Percentiles rank a stretch among this genome's conserved stretches.
Evolutionary conservation across 2,888 invertebrate species (phyloP).

Genomic region (Eremobia ochroleuca): DNA sequence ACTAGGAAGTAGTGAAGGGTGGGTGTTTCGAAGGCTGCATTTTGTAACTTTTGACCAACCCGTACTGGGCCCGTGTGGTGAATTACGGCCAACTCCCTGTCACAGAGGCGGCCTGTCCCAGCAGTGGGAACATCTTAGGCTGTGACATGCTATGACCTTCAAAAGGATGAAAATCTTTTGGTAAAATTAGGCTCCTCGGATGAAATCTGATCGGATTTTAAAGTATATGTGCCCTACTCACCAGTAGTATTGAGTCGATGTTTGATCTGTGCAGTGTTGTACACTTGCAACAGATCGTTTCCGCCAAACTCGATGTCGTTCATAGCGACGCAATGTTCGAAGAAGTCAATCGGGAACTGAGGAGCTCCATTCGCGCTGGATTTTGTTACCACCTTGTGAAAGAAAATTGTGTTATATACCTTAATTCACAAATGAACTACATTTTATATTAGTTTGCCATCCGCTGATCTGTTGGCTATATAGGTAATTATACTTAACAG

Average conservation of each 20-base stretch:
- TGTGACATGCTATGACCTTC: too few relatives aligned
- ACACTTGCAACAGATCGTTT: slow-evolving; percentile 98
- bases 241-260: slow-evolving; percentile 95
- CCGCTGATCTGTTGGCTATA: background rate
- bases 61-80: too few relatives aligned
- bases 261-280: slow-evolving; percentile 98
- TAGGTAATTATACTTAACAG: background rate
- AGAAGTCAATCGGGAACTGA: slow-evolving; percentile 98
- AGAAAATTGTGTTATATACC: background rate
- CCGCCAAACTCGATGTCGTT: slow-evolving; percentile 98
- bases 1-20: too few relatives aligned
- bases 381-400: slow-evolving; percentile 84
- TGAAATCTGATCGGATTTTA: too few relatives aligned
- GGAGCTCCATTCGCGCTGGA: slow-evolving; percentile 91
- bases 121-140: too few relatives aligned
- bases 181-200: too few relatives aligned
- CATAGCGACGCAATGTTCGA: slow-evolving; percentile 98
- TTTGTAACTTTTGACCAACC: too few relatives aligned
- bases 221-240: slow-evolving; percentile 57
- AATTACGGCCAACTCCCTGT: too few relatives aligned
- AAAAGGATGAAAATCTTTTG: too few relatives aligned
- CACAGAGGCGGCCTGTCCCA: too few relatives aligned
- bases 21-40: too few relatives aligned
- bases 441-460: background rate
- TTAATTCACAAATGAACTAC: background rate